Evolutionary conservation across 2,888 invertebrate genomes (phyloP), one percentile per base, ranked within the genome.

Genomic region (Trissoscelio sp.): DNA sequence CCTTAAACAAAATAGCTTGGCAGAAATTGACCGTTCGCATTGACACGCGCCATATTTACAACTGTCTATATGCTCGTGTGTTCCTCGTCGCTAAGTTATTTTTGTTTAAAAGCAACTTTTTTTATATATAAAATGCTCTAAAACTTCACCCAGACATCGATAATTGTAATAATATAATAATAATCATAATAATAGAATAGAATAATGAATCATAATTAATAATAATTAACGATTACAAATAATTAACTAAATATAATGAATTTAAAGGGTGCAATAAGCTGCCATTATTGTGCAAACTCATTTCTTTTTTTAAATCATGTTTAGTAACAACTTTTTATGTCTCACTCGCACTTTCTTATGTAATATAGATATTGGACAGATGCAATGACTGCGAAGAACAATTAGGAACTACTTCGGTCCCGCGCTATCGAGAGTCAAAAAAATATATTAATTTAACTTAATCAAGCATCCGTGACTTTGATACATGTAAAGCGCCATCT

Each of bases 1-100:
- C 34, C 74, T 83, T 86, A 84, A 81, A 86, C 81, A 87, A 86
- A 86, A 85, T 86, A 86, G 83, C 83, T 83, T 57, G 82, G 84
- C 82, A 78, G 82, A 83, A 86, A 84, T 86, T 84, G 79, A 85
- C 83, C 83, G 81, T 72, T 69, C 51, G 62, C 12, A 62, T 53
- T 55, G 24, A 48, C 37, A 18, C 18, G n/a, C n/a, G n/a, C n/a
- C n/a, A 60, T 70, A 70, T 70, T 70, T 70, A 70, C 70, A 70
- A 57, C 57, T 57, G 46, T 46, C 20, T 42, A 57, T 55, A 70
- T 28, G 3, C 28, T 58, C 16, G 16, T 22, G 14, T 58, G 39
- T 18, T 70, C 53, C 14, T 53, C 16, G n/a, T 57, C 31, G 42
- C 14, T 18, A n/a, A n/a, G n/a, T n/a, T n/a, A 55, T 44, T 22